Percentiles rank a stretch among this genome's conserved stretches.
Conservation (phyloP, 2,797 vertebrate species). For the Notamacropus eugenii region DNA sequence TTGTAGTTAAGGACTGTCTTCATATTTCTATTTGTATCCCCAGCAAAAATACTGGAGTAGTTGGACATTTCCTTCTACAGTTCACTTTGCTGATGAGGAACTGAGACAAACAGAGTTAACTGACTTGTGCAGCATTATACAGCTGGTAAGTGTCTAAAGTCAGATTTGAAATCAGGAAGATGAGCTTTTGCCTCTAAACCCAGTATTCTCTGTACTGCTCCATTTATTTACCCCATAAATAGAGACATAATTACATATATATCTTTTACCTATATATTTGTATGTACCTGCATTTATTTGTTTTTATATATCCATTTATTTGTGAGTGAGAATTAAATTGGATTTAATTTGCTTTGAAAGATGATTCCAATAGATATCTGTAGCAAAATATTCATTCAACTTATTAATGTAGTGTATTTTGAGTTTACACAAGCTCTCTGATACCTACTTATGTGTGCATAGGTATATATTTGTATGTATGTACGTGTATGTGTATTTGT, state of each 20-base stretch:
- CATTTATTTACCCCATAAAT: too few relatives aligned
- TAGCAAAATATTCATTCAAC: neutral
- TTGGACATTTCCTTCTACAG: too few relatives aligned
- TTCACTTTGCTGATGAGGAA: too few relatives aligned
- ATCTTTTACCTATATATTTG: neutral
- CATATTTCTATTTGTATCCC: neutral
- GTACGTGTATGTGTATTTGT: too few relatives aligned
- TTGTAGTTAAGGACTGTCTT: neutral
- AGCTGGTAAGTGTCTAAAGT: too few relatives aligned
- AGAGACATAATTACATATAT: neutral
- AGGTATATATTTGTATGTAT: too few relatives aligned
- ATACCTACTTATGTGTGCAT: neutral
- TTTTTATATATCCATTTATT: too few relatives aligned
- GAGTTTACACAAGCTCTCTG: neutral
- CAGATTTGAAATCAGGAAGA: too few relatives aligned
- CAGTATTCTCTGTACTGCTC: too few relatives aligned
- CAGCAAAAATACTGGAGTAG: neutral
- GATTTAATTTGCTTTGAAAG: neutral
- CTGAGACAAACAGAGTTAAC: too few relatives aligned
- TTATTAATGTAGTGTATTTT: neutral
- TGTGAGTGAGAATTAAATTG: neutral
- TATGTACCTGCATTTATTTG: neutral
- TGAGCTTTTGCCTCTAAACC: too few relatives aligned
- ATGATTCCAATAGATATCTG: neutral
- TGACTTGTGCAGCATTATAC: too few relatives aligned